phyloP scores from a whole-genome alignment of 2,113 vertebrate species.

The Toxotes jaculatrix region DNA sequence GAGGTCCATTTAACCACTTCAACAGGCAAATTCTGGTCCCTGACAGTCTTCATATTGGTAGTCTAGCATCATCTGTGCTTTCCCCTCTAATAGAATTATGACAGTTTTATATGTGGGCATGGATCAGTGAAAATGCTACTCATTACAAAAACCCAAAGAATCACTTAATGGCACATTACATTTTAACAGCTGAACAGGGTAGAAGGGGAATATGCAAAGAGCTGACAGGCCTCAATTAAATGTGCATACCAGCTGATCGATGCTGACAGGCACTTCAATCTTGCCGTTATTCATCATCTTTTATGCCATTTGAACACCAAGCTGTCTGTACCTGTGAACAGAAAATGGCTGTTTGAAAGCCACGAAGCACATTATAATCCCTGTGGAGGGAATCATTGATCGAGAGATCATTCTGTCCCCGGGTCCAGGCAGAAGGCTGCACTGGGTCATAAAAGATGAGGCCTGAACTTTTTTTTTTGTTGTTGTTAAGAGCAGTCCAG shows the following conservation, averaged over 20 bases:
- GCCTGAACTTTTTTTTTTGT: not conserved
- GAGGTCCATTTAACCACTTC: constrained; percentile 32
- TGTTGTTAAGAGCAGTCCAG: not conserved
- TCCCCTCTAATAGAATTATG: constrained; percentile 46
- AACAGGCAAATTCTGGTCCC: not conserved
- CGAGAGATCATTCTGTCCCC: constrained; percentile 30
- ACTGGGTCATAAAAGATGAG: not conserved
- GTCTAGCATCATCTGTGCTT: constrained; percentile 22
- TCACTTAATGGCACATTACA: constrained; percentile 66
- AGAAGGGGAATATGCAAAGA: constrained; percentile 49
- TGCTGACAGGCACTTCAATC: constrained; percentile 66
- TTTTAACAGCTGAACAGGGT: constrained; percentile 51
- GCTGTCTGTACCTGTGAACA: constrained; percentile 52
- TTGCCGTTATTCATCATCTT: constrained; percentile 69
- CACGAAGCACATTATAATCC: constrained; percentile 53
- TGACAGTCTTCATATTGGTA: constrained; percentile 25
- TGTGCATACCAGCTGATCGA: constrained; percentile 68
- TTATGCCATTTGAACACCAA: constrained; percentile 58
- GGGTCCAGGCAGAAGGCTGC: not conserved
- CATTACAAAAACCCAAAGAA: constrained; percentile 60
- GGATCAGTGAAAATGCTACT: constrained; percentile 59
- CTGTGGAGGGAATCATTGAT: constrained; percentile 62
- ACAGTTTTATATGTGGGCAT: constrained; percentile 43
- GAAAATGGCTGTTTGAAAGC: constrained; percentile 61
- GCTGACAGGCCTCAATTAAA: constrained; percentile 76